A percentile compares a stretch with the other conserved stretches of the same genome.
Evolutionary conservation across 1,140 invertebrate genomes (phyloP).

Genomic region (Drosophila sechellia): DNA sequence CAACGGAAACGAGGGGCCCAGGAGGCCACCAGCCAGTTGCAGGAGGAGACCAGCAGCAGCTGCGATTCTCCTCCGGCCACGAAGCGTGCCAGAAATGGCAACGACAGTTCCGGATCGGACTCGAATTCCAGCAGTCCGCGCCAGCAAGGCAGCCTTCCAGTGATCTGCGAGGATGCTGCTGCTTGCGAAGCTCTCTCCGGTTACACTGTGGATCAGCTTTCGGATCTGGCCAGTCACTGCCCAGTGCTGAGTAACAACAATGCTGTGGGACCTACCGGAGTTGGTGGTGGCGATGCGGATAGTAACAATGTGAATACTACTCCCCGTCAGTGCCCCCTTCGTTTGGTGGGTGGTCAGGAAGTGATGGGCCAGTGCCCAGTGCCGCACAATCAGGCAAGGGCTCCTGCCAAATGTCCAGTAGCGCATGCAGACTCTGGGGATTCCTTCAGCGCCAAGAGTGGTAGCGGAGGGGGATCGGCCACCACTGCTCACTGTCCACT

Average conservation of each 20-base stretch:
- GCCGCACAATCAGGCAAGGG: slow-evolving; percentile 73
- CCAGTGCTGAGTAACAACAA: slow-evolving; percentile 66
- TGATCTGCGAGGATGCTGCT: slow-evolving; percentile 76
- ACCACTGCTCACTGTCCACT: slow-evolving; percentile 76
- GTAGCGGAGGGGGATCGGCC: slow-evolving; percentile 22
- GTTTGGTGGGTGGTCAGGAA: slow-evolving; percentile 85
- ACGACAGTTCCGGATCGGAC: slow-evolving; percentile 44
- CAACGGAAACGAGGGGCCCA: slow-evolving; percentile 40
- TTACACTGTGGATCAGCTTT: slow-evolving; percentile 70
- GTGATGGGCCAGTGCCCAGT: slow-evolving; percentile 86
- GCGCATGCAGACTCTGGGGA: slow-evolving; percentile 38
- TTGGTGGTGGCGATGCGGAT: slow-evolving; percentile 67
- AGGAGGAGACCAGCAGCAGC: slow-evolving; percentile 46
- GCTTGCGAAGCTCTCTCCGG: slow-evolving; percentile 47
- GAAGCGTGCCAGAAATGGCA: slow-evolving; percentile 66
- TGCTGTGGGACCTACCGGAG: slow-evolving; percentile 15
- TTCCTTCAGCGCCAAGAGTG: slow-evolving; percentile 14
- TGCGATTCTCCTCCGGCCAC: slow-evolving; percentile 69
- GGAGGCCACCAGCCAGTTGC: slow-evolving; percentile 3
- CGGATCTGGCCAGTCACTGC: slow-evolving; percentile 80
- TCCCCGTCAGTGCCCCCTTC: slow-evolving; percentile 82
- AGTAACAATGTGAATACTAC: slow-evolving; percentile 33
- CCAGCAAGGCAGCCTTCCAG: slow-evolving; percentile 66
- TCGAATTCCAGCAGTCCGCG: slow-evolving; percentile 57
- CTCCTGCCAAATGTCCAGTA: slow-evolving; percentile 74